phyloP scores from a whole-genome alignment of 1,140 invertebrate species.

The Mamestra configurata region DNA sequence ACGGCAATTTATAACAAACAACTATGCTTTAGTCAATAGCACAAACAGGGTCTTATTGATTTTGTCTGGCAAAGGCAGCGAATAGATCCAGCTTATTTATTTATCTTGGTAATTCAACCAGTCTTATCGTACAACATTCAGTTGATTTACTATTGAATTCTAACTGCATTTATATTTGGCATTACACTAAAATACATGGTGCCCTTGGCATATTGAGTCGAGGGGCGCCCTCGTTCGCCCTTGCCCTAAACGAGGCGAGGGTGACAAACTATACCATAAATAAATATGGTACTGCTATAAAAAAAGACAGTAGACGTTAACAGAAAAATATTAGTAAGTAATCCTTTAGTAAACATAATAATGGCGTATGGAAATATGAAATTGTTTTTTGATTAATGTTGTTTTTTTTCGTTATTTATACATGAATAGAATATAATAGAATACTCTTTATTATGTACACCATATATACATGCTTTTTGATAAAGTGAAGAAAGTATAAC shows the following conservation, averaged over 20 bases:
- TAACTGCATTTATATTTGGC: slow-evolving; percentile 33
- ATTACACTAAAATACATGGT: slow-evolving; percentile 28
- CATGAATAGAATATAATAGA: not conserved
- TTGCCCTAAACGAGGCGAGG: slow-evolving; percentile 26
- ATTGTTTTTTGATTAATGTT: slow-evolving; percentile 19
- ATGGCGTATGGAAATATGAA: slow-evolving; percentile 15
- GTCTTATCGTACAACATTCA: not conserved
- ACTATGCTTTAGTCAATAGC: not conserved
- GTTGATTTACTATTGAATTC: not conserved
- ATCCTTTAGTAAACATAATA: slow-evolving; percentile 16
- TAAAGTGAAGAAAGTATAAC: no score
- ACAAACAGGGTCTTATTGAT: not conserved
- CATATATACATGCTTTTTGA: no score
- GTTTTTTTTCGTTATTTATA: not conserved
- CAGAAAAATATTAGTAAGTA: slow-evolving; percentile 8
- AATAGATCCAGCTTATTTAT: not conserved
- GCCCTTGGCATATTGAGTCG: slow-evolving; percentile 46
- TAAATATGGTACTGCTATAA: not conserved
- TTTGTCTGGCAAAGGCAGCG: not conserved
- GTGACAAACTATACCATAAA: slow-evolving; percentile 13
- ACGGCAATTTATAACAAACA: slow-evolving; percentile 3
- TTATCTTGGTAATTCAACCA: not conserved
- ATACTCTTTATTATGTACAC: no score
- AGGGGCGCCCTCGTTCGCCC: slow-evolving; percentile 31
- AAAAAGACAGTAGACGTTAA: slow-evolving; percentile 19